These are phyloP conservation scores for Brachyopa scutellaris DNA, from an alignment of 2,888 invertebrate species.

Conservation along the genomic window DNA sequence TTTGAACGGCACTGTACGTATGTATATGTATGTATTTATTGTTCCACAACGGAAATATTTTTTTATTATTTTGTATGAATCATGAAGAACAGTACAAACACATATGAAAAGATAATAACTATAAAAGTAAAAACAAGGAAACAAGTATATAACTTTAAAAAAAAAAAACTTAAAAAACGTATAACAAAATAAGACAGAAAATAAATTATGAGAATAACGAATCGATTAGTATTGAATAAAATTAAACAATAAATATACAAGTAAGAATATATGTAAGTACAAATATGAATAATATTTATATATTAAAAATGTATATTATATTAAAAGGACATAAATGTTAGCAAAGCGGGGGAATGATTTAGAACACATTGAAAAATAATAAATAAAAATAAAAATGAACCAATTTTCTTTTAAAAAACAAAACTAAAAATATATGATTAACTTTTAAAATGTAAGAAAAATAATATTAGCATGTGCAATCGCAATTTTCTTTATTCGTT, in stretches of 20 bases:
- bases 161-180: conserved; percentile 61
- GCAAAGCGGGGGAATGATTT: conserved; percentile 74
- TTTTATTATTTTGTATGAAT: too few species aligned
- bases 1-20: too few species aligned
- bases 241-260: conserved; percentile 61
- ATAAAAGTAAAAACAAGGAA: conserved; percentile 40
- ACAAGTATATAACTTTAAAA: too few species aligned
- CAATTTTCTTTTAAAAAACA: conserved; percentile 47
- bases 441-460: conserved; percentile 43
- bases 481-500: conserved; percentile 74
- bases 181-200: conserved; percentile 62
- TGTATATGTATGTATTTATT: too few species aligned
- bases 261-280: conserved; percentile 56
- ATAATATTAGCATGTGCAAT: conserved; percentile 76
- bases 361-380: conserved; percentile 59
- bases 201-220: conserved; percentile 74
- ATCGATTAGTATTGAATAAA: conserved; percentile 78
- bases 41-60: too few species aligned
- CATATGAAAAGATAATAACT: conserved; percentile 48
- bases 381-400: conserved; percentile 55
- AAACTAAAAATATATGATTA: conserved; percentile 56
- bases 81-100: conserved; percentile 43
- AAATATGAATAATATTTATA: conserved; percentile 54
- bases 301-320: conserved; percentile 45
- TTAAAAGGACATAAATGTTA: conserved; percentile 72